These are phyloP conservation scores for Hippocampus comes DNA, from an alignment of 2,113 vertebrate species.

Conservation along the genomic window DNA sequence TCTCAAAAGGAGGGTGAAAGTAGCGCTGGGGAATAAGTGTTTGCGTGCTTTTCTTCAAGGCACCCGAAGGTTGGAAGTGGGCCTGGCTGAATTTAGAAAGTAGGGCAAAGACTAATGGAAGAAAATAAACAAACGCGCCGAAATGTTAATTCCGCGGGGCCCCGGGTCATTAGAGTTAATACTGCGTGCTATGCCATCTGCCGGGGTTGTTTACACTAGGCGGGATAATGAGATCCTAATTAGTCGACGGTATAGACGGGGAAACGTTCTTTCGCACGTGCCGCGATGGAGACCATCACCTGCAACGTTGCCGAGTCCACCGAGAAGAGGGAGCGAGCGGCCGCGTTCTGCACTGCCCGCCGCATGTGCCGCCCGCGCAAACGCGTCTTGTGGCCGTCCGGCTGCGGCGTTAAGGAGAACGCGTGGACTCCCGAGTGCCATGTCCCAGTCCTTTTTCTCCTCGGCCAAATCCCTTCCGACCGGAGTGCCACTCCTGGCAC, in stretches of 20 bases:
- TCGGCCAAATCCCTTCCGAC: conserved; percentile 46
- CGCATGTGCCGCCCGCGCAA: no score
- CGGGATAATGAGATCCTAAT: conserved; percentile 95
- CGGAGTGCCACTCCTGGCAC: conserved; percentile 53
- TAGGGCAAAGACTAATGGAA: conserved; percentile 77
- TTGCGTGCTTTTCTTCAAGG: conserved; percentile 51
- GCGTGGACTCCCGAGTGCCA: conserved; percentile 40
- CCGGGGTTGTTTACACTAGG: conserved; percentile 89
- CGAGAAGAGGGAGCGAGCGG: background rate
- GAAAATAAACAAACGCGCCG: conserved; percentile 74
- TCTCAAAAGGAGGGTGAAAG: conserved; percentile 8
- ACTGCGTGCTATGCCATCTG: conserved; percentile 84
- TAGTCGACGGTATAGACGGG: conserved; percentile 79
- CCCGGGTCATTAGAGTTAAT: conserved; percentile 84
- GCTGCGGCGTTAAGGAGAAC: conserved; percentile 31
- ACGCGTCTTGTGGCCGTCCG: background rate
- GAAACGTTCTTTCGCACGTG: conserved; percentile 62
- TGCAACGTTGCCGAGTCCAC: conserved; percentile 19
- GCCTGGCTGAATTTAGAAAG: conserved; percentile 73
- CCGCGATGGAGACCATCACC: conserved; percentile 59
- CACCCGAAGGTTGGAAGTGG: conserved; percentile 61
- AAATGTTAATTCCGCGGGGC: conserved; percentile 77
- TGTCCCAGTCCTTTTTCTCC: conserved; percentile 39
- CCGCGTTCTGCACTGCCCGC: background rate
- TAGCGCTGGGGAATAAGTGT: conserved; percentile 21